Evolutionary conservation across 2,113 vertebrate genomes (phyloP).

Genomic region (Anguilla rostrata): DNA sequence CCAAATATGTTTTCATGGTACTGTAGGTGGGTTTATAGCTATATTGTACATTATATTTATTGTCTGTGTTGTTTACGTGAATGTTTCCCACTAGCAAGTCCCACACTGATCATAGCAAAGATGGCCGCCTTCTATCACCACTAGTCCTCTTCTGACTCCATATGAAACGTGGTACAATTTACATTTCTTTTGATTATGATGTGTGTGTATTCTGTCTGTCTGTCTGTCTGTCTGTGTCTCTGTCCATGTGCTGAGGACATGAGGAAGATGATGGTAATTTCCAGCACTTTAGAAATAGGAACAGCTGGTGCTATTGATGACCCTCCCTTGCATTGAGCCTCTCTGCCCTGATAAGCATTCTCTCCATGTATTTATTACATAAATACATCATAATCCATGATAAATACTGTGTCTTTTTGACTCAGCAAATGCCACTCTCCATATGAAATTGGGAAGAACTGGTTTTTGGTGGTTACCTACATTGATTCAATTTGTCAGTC

Average conservation of each 20-base stretch:
- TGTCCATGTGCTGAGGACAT: background rate
- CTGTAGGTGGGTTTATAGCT: too few relatives aligned
- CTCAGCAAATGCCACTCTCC: background rate
- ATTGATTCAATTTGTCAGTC: background rate
- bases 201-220: background rate
- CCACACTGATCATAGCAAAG: background rate
- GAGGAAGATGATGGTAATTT: too few relatives aligned
- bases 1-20: too few relatives aligned
- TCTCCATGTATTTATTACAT: too few relatives aligned
- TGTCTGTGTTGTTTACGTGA: too few relatives aligned
- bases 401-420: background rate
- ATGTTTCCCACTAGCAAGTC: background rate
- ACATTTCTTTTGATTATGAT: background rate
- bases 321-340: too few relatives aligned
- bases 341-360: too few relatives aligned
- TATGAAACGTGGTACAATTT: background rate
- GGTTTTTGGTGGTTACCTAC: background rate
- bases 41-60: too few relatives aligned
- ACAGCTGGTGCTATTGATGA: too few relatives aligned
- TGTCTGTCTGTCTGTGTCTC: background rate
- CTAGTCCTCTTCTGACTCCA: background rate
- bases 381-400: too few relatives aligned
- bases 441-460: background rate
- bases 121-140: background rate
- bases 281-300: background rate